Base-by-base conservation (phyloP, 1,140 invertebrate genomes). In the Charaxes varanes region DNA sequence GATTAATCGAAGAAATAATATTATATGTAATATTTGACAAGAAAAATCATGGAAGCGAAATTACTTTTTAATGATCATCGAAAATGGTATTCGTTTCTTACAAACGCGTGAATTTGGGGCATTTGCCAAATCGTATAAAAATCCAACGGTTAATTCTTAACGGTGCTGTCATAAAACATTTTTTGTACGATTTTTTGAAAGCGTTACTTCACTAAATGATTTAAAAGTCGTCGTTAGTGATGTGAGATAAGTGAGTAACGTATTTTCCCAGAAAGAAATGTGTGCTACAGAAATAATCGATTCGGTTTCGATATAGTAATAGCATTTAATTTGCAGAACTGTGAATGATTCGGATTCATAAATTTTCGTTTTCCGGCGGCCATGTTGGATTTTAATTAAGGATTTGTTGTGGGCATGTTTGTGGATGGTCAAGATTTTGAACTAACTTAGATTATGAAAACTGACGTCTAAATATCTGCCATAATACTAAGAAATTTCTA, bases 61-160 rank as follows among this genome's bases (percentile, higher is more conserved):
- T n/a, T n/a, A n/a, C n/a, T n/a, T n/a, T n/a, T n/a, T n/a, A n/a
- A n/a, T n/a, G n/a, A n/a, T n/a, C n/a, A n/a, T n/a, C n/a, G n/a
- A n/a, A n/a, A n/a, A n/a, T n/a, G n/a, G n/a, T n/a, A n/a, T n/a
- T n/a, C n/a, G n/a, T n/a, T n/a, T n/a, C n/a, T n/a, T n/a, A n/a
- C n/a, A n/a, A n/a, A n/a, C n/a, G n/a, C n/a, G n/a, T n/a, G n/a
- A n/a, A n/a, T n/a, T n/a, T n/a, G n/a, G n/a, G n/a, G n/a, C n/a
- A n/a, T n/a, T n/a, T n/a, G n/a, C n/a, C n/a, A n/a, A n/a, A n/a
- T n/a, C n/a, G n/a, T n/a, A n/a, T n/a, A n/a, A n/a, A n/a, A n/a
- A n/a, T n/a, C n/a, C n/a, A 53, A 48, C 53, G 40, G 42, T 53
- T 41, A 27, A 44, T 43, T 50, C 17, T 24, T 58, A 47, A 58